A percentile compares a stretch with the other conserved stretches of the same genome.
Evolutionary conservation across 1,140 invertebrate genomes (phyloP).

Genomic region (Eufriesea mexicana): DNA sequence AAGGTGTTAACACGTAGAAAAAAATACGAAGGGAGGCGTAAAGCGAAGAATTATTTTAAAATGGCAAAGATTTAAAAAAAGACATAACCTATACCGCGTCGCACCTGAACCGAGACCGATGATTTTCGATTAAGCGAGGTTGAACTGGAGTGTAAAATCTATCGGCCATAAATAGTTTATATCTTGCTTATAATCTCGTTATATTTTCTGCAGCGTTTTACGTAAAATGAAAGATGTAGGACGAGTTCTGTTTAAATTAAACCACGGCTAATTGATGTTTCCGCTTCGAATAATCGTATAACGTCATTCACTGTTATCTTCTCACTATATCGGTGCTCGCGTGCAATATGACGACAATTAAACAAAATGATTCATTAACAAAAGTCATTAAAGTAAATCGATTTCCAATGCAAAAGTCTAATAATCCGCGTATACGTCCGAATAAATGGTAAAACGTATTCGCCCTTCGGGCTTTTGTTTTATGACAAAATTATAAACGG

Average conservation of each 20-base stretch:
- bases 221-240: neutral
- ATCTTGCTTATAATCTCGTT: neutral
- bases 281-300: neutral
- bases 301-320: neutral
- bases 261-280: neutral
- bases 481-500: too few species aligned
- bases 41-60: neutral
- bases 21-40: too few species aligned
- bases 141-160: neutral
- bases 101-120: neutral
- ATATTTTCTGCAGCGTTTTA: neutral
- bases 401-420: neutral
- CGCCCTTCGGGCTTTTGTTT: too few species aligned
- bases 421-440: neutral
- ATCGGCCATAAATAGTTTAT: neutral
- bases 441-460: neutral
- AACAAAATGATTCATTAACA: constrained; percentile 1
- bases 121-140: neutral
- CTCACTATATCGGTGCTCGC: neutral
- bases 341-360: neutral
- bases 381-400: neutral
- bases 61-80: neutral
- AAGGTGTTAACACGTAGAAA: neutral
- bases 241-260: neutral
- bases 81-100: neutral